A percentile compares a stretch with the other conserved stretches of the same genome.
These are phyloP conservation scores for Lutjanus erythropterus DNA, from an alignment of 2,113 vertebrate genomes.

Conservation along the genomic window DNA sequence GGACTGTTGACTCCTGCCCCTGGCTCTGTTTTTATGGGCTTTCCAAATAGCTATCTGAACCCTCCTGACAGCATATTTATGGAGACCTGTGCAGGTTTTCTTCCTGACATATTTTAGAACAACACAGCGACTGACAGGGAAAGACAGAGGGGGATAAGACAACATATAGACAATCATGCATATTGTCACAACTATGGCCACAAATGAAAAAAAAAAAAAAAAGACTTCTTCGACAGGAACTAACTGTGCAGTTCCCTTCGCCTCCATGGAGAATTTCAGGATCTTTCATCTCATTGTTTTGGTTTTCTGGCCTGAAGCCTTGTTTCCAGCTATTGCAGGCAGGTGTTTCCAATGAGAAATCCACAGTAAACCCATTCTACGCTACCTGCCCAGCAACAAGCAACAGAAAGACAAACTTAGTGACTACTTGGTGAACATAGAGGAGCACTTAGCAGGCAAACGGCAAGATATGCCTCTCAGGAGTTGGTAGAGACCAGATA, in stretches of 20 bases:
- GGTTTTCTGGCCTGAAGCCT: not conserved
- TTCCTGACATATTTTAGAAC: conserved; percentile 17
- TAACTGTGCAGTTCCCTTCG: not conserved
- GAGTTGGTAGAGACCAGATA: not conserved
- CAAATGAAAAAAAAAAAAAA: not conserved
- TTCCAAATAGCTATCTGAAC: conserved; percentile 40
- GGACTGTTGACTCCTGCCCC: conserved; percentile 43
- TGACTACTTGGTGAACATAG: not conserved
- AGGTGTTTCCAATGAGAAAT: not conserved
- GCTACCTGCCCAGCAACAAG: not conserved
- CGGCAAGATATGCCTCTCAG: not conserved
- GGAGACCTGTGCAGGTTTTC: conserved; percentile 34
- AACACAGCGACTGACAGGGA: not conserved
- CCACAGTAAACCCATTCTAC: not conserved
- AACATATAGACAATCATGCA: not conserved
- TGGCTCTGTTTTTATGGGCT: conserved; percentile 54
- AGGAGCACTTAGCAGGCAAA: conserved; percentile 19
- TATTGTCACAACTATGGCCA: no score
- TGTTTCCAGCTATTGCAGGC: not conserved
- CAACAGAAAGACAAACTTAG: not conserved
- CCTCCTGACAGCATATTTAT: conserved; percentile 48
- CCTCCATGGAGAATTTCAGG: not conserved
- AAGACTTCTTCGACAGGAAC: not conserved
- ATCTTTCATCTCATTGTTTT: not conserved
- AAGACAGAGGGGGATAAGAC: not conserved